Evolutionary conservation across 2,888 invertebrate species (phyloP), one percentile per base, ranked within the genome.

Genomic region (Platypus cylindrus): DNA sequence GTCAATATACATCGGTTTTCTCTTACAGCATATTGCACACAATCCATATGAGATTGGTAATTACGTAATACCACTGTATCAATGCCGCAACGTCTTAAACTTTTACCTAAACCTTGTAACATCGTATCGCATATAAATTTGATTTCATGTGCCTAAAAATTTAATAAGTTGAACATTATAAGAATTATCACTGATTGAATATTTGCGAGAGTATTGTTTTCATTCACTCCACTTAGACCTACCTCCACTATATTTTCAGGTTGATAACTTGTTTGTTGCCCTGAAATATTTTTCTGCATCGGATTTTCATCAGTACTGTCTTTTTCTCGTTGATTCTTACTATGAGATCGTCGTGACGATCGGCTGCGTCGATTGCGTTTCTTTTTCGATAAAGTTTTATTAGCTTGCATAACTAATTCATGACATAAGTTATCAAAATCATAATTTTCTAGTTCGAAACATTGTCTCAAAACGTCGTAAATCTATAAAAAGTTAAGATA

Each of bases 371-470:
- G n/a, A n/a, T n/a, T n/a, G 5, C 40, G 45, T 47, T 55, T 56
- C 44, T 56, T 59, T 49, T 54, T 58, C 7, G 50, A 43, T 37
- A 62, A 61, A 48, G 66, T 68, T 32, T 66, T 61, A n/a, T n/a
- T n/a, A n/a, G n/a, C n/a, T 54, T 71, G 63, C 49, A 66, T 52
- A 67, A 70, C 67, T 34, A 75, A 56, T 54, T 70, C 66, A 54
- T 67, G 67, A 48, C 74, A 74, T 39, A 73, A 66, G 48, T 76
- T 75, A 39, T 73, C 68, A 59, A 78, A 77, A 34, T 72, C 68
- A 36, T 76, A 68, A 18, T 63, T 55, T 46, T 68, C 66, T 32
- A 65, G 56, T 34, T 56, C 53, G 46, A 66, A 67, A 38, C 65
- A 62, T 16, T 46, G 37, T 47, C 66, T 64, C 25, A 91, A 59